Base-by-base conservation (phyloP, 2,888 invertebrate genomes). In the Aspidiotus rigidus region DNA sequence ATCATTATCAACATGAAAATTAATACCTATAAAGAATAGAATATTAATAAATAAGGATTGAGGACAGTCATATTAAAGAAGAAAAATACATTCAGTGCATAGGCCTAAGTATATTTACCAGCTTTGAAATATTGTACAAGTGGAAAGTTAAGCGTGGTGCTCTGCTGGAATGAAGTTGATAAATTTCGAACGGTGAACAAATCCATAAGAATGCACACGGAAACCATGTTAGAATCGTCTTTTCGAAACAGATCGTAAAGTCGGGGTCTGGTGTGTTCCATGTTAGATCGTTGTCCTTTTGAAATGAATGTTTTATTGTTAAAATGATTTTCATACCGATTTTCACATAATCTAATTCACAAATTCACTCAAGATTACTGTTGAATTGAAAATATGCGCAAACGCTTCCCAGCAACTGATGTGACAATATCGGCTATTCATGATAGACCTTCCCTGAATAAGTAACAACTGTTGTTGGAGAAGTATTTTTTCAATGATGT, bases 191-290 rank as follows among this genome's bases (percentile, higher is more conserved):
- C 53, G 86, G 80, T 7, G 88, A 81, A 74, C 89, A 85, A 0
- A 85, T 73, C 91, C 92, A 93, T 15, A 93, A 80, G 78, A 90
- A 92, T 63, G 83, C 81, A 78, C 93, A 92, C 0, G 97, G 96
- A 49, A 85, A 79, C 95, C 96, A 97, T 62, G 93, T 83, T 42
- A 97, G 79, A 0, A 90, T 86, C 0, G 96, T 95, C 77, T 89
- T 88, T 79, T 95, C 89, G 79, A 97, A 95, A 79, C 97, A 98
- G 77, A 83, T 83, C 72, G 95, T 91, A 74, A 97, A 82, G 77
- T 92, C 88, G 49, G 94, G 97, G 78, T 87, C 83, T 7, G 84
- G 81, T n/a, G 94, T 88, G 76, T 88, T 77, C 93, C 93, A 93
- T 70, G 91, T 85, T 74, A 85, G 76, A 73, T 84, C 82, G 73